Evolutionary conservation across 2,797 vertebrate genomes (phyloP).

Genomic region (Vireo griseus): DNA sequence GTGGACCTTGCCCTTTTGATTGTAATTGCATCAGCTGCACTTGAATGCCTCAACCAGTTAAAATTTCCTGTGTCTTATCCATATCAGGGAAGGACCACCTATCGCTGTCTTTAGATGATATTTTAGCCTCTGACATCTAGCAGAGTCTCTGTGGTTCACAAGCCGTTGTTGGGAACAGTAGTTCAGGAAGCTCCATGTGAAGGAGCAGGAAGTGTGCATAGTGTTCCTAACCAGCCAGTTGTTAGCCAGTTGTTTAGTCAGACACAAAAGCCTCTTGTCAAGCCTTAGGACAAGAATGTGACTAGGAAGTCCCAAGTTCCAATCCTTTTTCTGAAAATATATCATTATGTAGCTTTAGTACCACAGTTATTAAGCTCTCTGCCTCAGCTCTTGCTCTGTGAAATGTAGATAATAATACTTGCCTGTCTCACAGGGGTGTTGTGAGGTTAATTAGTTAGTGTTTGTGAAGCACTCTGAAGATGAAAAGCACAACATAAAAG

Average conservation of each 20-base stretch:
- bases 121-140: not conserved
- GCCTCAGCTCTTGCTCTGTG: not conserved
- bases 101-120: not conserved
- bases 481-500: conserved; percentile 32
- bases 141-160: not conserved
- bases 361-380: not conserved
- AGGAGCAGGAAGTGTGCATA: not conserved
- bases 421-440: not conserved
- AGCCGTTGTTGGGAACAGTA: not conserved
- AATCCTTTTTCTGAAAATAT: not conserved
- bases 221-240: not conserved
- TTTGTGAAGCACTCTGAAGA: conserved; percentile 31
- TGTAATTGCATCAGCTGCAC: not conserved
- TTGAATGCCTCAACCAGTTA: not conserved
- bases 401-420: conserved; percentile 22
- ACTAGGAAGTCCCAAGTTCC: not conserved
- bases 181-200: not conserved
- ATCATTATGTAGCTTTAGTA: not conserved
- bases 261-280: not conserved
- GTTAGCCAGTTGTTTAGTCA: not conserved
- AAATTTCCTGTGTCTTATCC: not conserved
- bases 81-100: not conserved
- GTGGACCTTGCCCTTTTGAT: not conserved
- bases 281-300: not conserved
- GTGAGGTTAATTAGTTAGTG: conserved; percentile 37